phyloP scores from a whole-genome alignment of 2,113 vertebrate genomes.

The Odocoileus hemionus region DNA sequence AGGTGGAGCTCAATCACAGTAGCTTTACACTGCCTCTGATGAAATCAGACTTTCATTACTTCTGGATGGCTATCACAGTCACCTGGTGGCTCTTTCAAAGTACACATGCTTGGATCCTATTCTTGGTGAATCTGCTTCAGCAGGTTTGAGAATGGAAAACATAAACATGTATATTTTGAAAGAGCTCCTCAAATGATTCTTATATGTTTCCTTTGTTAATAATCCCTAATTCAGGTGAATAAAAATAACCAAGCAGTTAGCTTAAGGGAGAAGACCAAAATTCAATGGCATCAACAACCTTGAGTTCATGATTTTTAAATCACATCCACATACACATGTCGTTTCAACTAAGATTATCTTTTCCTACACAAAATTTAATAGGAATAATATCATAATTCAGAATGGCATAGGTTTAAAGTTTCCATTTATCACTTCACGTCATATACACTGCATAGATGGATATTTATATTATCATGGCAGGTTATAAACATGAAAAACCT shows the following conservation, averaged over 20 bases:
- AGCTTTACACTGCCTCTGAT: background rate
- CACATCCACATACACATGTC: background rate
- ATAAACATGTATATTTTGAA: background rate
- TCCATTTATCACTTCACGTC: background rate
- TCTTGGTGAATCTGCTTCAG: background rate
- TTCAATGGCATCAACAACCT: background rate
- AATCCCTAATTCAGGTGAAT: background rate
- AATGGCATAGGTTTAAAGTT: background rate
- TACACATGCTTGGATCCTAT: background rate
- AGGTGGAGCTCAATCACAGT: background rate
- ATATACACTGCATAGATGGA: background rate
- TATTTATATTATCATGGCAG: background rate
- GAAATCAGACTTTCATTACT: background rate
- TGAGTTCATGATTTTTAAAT: background rate
- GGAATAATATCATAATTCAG: background rate
- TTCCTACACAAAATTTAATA: background rate
- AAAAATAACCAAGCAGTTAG: background rate
- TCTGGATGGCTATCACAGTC: background rate
- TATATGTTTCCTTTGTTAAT: background rate
- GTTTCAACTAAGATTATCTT: background rate
- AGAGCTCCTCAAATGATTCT: slow-evolving; percentile 4
- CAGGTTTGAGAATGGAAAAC: background rate
- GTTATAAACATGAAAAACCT: background rate
- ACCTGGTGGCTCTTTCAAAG: background rate
- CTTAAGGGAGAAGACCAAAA: background rate